Evolutionary conservation across 1,140 invertebrate genomes (phyloP).

Genomic region (Sinella curviseta): DNA sequence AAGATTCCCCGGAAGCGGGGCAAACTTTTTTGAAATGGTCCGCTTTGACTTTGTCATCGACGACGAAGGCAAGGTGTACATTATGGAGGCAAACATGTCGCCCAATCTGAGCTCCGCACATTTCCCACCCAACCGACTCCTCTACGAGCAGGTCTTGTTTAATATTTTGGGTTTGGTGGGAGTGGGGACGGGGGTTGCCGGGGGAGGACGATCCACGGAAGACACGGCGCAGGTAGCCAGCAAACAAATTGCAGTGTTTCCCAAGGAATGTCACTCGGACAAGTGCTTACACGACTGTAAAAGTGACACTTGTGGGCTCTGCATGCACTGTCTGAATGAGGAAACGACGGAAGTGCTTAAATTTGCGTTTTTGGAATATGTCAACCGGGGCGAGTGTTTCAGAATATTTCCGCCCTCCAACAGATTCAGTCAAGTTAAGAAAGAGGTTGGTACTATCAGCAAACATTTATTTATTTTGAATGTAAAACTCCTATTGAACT

Average conservation of each 20-base stretch:
- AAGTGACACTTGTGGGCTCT: constrained; percentile 71
- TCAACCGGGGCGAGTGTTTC: constrained; percentile 73
- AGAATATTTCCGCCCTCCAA: constrained; percentile 74
- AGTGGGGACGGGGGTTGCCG: constrained; percentile 61
- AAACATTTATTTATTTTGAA: not conserved
- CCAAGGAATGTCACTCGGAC: constrained; percentile 66
- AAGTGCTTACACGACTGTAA: constrained; percentile 67
- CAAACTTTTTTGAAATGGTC: constrained; percentile 92
- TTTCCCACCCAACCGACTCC: constrained; percentile 78
- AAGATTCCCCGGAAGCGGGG: constrained; percentile 57
- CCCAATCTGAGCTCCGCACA: constrained; percentile 93
- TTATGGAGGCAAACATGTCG: constrained; percentile 98
- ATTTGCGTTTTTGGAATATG: constrained; percentile 74
- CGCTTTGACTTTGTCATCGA: constrained; percentile 92
- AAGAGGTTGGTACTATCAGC: not conserved
- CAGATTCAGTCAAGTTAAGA: constrained; percentile 58
- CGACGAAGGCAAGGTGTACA: constrained; percentile 79
- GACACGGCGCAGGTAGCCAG: constrained; percentile 71
- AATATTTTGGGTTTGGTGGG: constrained; percentile 83
- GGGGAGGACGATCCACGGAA: constrained; percentile 50
- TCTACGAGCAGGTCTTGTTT: constrained; percentile 92
- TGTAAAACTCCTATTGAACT: not conserved
- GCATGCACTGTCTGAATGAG: constrained; percentile 71
- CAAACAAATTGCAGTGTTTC: constrained; percentile 77
- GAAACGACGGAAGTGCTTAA: constrained; percentile 63